Base-by-base conservation (phyloP, 2,888 invertebrate genomes). In the Chalcosyrphus nemorum region DNA sequence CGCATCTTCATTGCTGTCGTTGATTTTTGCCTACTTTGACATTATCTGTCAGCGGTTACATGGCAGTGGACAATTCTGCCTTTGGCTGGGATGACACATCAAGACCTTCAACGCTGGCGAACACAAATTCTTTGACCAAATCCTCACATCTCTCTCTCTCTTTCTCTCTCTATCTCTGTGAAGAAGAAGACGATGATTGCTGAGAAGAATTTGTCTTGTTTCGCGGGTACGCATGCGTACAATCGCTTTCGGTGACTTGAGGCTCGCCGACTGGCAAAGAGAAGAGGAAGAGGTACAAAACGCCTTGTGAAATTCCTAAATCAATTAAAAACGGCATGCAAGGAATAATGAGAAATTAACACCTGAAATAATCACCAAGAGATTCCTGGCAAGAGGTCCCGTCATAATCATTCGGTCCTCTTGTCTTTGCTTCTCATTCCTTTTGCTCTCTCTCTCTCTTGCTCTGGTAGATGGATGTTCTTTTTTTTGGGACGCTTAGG, bases 291-390 rank as follows among this genome's bases (percentile, higher is more conserved):
- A 24, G 24, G 43, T 29, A 29, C 38, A 70, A 75, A 71, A 76
- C 86, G 77, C 86, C 87, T 82, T 76, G 86, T 80, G 86, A 87
- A 87, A 87, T 87, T 87, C 86, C 85, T 86, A 87, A 87, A 87
- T 86, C 87, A 87, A 87, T 87, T 87, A 86, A 86, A 86, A 86
- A 71, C 81, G 87, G 86, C 86, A 87, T 86, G 86, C 86, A 86
- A 71, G 72, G 85, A 87, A 86, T 87, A 87, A 87, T 87, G 87
- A 87, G 87, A 85, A 86, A 87, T 87, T 87, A 87, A 87, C 87
- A 87, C 87, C 86, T 87, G 84, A 71, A 86, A 84, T 86, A 81
- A 75, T 77, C 74, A 65, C 74, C 77, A 72, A 61, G 77, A 81
- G 78, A 82, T 78, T 77, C 81, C 47, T 82, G 32, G 74, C 41